phyloP scores from a whole-genome alignment of 2,888 invertebrate species.

The Meiosimyza platycephala region DNA sequence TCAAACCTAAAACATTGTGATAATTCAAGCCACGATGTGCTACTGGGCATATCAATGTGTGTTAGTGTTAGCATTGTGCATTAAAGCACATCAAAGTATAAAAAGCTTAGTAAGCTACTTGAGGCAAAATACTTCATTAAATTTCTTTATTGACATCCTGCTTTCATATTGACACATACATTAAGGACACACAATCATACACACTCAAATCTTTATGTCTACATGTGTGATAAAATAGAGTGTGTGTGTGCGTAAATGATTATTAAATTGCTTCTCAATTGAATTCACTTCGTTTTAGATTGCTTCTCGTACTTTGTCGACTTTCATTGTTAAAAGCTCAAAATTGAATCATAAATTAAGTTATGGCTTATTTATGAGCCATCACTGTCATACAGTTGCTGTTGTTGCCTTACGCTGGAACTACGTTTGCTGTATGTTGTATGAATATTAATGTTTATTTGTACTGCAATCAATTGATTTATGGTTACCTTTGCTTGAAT shows the following conservation, averaged over 20 bases:
- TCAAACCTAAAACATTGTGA: no score
- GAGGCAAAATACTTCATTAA: slow-evolving; percentile 28
- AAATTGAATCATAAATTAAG: slow-evolving; percentile 27
- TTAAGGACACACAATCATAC: background rate
- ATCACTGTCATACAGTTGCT: no score
- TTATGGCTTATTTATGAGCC: slow-evolving; percentile 23
- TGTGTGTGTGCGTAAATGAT: background rate
- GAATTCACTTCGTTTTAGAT: slow-evolving; percentile 19
- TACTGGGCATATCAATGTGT: no score
- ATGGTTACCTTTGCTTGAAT: no score
- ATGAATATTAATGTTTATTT: no score
- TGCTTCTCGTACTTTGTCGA: background rate
- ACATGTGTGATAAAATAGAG: background rate
- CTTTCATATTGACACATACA: background rate
- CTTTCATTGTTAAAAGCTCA: background rate
- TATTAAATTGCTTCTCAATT: slow-evolving; percentile 24
- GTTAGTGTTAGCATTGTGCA: no score
- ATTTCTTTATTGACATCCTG: slow-evolving; percentile 26
- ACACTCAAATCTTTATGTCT: background rate
- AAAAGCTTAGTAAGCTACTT: slow-evolving; percentile 24
- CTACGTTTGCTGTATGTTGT: no score
- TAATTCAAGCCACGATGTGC: no score
- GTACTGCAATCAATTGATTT: no score
- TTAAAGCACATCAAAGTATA: background rate
- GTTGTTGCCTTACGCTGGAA: no score